Evolutionary conservation across 2,113 vertebrate species (phyloP).

Genomic region (Sceloporus undulatus): DNA sequence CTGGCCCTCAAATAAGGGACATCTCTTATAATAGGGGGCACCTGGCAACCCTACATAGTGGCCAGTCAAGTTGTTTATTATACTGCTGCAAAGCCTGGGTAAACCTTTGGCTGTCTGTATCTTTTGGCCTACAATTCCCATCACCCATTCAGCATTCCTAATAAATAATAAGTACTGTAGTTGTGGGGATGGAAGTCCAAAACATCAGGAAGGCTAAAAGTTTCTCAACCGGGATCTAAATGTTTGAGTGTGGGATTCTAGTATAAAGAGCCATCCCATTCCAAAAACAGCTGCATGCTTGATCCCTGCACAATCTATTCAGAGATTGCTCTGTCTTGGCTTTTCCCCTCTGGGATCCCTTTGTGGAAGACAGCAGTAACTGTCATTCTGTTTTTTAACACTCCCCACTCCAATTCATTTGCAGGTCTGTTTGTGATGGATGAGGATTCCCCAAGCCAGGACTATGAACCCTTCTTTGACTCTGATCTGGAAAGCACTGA

Average conservation of each 20-base stretch:
- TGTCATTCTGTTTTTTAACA: neutral
- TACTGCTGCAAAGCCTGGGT: neutral
- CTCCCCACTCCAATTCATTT: neutral
- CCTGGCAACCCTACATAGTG: too few relatives aligned
- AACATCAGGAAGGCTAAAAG: too few relatives aligned
- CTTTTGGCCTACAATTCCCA: too few relatives aligned
- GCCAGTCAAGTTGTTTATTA: too few relatives aligned
- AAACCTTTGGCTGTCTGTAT: too few relatives aligned
- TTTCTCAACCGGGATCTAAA: neutral
- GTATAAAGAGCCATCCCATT: neutral
- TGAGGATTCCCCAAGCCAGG: conserved; percentile 88
- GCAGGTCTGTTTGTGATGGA: conserved; percentile 93
- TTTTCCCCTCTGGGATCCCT: neutral
- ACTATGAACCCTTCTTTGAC: conserved; percentile 88
- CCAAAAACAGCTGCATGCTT: neutral
- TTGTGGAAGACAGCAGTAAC: neutral
- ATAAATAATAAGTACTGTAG: too few relatives aligned
- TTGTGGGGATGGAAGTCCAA: neutral
- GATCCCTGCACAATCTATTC: neutral
- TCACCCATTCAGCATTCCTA: too few relatives aligned
- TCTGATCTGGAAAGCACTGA: conserved; percentile 88
- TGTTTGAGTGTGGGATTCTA: neutral
- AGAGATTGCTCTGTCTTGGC: neutral
- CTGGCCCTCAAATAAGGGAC: too few relatives aligned
- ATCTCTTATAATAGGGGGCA: too few relatives aligned